Conservation (phyloP, 2,888 invertebrate species). For the Lochmaea crataegi region DNA sequence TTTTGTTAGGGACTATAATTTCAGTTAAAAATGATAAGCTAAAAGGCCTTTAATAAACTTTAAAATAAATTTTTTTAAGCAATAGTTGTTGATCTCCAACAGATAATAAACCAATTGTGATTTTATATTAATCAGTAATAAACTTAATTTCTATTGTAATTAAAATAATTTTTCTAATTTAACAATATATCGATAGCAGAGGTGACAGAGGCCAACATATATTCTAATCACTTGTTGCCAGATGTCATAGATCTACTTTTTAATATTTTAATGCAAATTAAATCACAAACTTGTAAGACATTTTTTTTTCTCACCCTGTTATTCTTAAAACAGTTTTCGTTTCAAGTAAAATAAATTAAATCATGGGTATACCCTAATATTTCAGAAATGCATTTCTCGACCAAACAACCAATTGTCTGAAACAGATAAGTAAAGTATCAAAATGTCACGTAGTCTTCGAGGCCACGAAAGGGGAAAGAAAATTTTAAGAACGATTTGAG, state of each 20-base stretch:
- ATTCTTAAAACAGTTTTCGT: too few relatives aligned
- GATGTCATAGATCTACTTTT: not conserved
- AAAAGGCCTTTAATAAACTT: not conserved
- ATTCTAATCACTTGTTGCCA: too few relatives aligned
- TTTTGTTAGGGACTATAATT: too few relatives aligned
- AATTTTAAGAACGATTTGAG: too few relatives aligned
- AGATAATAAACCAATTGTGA: not conserved
- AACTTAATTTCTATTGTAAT: not conserved
- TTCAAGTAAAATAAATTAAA: too few relatives aligned
- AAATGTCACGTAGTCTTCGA: too few relatives aligned
- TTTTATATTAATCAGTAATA: not conserved
- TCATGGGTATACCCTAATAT: too few relatives aligned
- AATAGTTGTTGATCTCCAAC: not conserved
- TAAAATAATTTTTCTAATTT: not conserved
- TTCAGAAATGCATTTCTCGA: too few relatives aligned
- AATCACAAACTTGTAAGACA: not conserved
- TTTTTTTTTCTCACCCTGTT: too few relatives aligned
- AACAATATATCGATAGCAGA: not conserved
- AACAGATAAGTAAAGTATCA: too few relatives aligned
- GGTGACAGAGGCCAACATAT: not conserved
- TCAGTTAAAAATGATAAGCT: not conserved
- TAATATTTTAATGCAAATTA: not conserved
- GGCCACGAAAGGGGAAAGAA: too few relatives aligned
- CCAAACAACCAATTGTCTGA: too few relatives aligned
- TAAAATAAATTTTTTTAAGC: not conserved